Evolutionary conservation across 1,140 invertebrate species (phyloP), one percentile per base, ranked within the genome.

Genomic region (Proales similis): DNA sequence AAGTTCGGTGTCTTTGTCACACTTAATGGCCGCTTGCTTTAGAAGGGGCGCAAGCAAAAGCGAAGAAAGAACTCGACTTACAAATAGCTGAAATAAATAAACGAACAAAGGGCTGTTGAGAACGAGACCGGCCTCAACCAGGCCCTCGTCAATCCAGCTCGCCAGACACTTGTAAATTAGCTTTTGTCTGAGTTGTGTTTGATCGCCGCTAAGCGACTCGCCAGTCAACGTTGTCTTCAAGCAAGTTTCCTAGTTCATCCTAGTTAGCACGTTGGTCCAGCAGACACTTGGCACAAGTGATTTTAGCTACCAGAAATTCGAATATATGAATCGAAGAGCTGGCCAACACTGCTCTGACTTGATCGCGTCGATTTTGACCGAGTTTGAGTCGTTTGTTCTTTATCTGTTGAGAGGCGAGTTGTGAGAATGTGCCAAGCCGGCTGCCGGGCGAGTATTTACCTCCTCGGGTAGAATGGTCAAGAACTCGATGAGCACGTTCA

Each of bases 381-480:
- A 97, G 77, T 69, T 87, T 83, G 24, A 96, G 75, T 66, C 83
- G 84, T 68, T 86, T 77, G 53, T 75, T 77, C 47, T 72, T 76
- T 29, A 76, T 74, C 75, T 77, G 9, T 84, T 9, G 14, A 36
- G 9, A 9, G 33, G 14, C 9, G 14, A 36, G 33, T 36, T 36
- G 9, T 36, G 9, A 9, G 9, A 36, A 36, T 9, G 9, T 36
- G 9, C 33, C 14, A 14, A n/a, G n/a, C n/a, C n/a, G n/a, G n/a
- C n/a, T n/a, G n/a, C n/a, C n/a, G n/a, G n/a, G n/a, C n/a, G 14
- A 9, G 9, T 87, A 69, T 85, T 84, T 30, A 93, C 83, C 82
- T 97, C 93, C 81, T 97, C 92, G n/a, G 92, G 91, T 67, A 96
- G 78, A 6, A 94, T 85, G 36, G 85, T 92, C 36, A 97, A 79